Evolutionary conservation across 2,888 invertebrate species (phyloP).

Genomic region (Stomorhina lunata): DNA sequence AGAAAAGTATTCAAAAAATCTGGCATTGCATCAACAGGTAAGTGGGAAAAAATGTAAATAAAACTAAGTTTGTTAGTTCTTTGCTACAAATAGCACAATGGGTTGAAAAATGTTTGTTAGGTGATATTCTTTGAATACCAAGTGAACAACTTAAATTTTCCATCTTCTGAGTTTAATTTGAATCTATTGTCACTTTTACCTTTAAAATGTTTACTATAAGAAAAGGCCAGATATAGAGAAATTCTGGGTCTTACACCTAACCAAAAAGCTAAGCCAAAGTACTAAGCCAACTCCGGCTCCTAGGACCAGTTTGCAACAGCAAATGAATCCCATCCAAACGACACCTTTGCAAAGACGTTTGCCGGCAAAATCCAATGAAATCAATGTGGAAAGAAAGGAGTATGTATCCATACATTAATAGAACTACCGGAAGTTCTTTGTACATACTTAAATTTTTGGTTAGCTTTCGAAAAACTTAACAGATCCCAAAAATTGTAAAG

Average conservation of each 20-base stretch:
- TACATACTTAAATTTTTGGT: too few relatives aligned
- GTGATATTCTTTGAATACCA: not conserved
- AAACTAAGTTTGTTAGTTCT: not conserved
- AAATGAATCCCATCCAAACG: not conserved
- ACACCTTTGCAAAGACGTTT: slow-evolving; percentile 62
- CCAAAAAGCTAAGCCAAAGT: slow-evolving; percentile 75
- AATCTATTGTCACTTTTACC: too few relatives aligned
- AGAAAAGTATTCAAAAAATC: slow-evolving; percentile 44
- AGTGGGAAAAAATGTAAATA: not conserved
- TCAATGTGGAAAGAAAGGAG: slow-evolving; percentile 69
- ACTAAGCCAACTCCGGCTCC: slow-evolving; percentile 75
- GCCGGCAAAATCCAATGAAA: slow-evolving; percentile 46
- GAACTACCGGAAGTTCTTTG: too few relatives aligned
- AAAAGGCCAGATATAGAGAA: slow-evolving; percentile 39
- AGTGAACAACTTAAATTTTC: not conserved
- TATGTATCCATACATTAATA: too few relatives aligned
- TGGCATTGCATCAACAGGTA: slow-evolving; percentile 56
- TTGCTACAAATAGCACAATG: slow-evolving; percentile 9
- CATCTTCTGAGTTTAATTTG: too few relatives aligned
- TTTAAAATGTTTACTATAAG: too few relatives aligned
- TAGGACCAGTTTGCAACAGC: slow-evolving; percentile 70
- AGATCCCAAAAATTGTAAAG: too few relatives aligned
- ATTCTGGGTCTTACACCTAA: slow-evolving; percentile 69
- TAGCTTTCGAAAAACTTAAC: too few relatives aligned
- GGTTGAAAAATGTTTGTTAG: not conserved